Conservation (phyloP, 1,140 invertebrate species). For the Araneus ventricosus region DNA sequence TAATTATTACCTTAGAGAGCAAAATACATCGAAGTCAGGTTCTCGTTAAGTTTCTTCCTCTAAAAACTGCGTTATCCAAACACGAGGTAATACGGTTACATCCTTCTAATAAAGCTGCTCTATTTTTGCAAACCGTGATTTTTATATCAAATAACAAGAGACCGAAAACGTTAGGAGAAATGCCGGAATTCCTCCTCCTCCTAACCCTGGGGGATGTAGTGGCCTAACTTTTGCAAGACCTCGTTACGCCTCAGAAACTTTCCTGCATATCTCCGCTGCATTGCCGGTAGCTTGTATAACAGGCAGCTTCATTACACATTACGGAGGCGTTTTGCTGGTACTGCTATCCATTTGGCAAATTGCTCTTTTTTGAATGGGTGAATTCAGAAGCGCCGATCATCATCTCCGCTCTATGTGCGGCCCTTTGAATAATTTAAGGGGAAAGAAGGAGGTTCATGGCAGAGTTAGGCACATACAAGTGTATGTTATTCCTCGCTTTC, state of each 20-base stretch:
- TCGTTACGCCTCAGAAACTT: constrained; percentile 4
- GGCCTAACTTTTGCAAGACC: neutral
- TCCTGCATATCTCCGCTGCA: neutral
- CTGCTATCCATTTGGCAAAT: constrained; percentile 56
- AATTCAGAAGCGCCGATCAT: constrained; percentile 35
- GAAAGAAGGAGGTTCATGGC: neutral
- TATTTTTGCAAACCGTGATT: neutral
- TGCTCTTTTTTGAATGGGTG: constrained; percentile 59
- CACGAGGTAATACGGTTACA: neutral
- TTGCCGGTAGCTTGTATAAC: neutral
- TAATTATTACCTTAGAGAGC: neutral
- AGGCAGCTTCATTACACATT: constrained; percentile 50
- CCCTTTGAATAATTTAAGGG: constrained; percentile 9
- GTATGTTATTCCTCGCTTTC: neutral
- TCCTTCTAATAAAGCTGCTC: neutral
- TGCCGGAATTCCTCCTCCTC: neutral
- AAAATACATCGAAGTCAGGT: neutral
- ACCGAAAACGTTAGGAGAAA: neutral
- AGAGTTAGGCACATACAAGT: neutral
- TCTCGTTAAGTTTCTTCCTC: neutral
- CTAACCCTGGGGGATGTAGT: neutral
- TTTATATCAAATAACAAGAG: neutral
- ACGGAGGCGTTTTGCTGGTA: constrained; percentile 23
- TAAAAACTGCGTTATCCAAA: neutral
- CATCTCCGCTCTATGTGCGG: neutral